Conservation (phyloP, 2,113 vertebrate genomes). For the Protomyctophum bolini region DNA sequence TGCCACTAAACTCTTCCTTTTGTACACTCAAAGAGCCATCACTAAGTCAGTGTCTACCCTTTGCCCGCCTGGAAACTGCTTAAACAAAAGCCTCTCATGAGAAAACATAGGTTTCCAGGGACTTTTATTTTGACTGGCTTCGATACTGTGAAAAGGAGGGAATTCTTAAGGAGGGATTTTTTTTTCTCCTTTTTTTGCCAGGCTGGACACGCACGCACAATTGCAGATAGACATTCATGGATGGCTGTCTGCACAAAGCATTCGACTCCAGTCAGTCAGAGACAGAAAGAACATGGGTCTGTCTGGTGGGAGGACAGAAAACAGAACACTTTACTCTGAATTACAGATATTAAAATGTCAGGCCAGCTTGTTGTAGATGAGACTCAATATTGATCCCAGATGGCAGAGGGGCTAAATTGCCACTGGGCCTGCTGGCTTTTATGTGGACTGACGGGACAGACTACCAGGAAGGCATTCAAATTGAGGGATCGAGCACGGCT, state of each 20-base stretch:
- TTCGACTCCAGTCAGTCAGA: constrained; percentile 65
- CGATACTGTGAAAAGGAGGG: constrained; percentile 16
- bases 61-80: constrained; percentile 30
- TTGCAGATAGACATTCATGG: constrained; percentile 59
- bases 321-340: constrained; percentile 78
- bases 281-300: constrained; percentile 66
- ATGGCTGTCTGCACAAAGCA: constrained; percentile 48
- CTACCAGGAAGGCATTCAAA: constrained; percentile 50
- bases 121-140: constrained; percentile 57
- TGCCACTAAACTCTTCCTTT: constrained; percentile 16
- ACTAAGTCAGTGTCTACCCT: constrained; percentile 28
- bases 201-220: constrained; percentile 45
- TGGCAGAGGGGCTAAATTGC: constrained; percentile 71
- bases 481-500: neutral
- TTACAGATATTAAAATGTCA: constrained; percentile 83
- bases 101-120: constrained; percentile 36
- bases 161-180: constrained; percentile 8
- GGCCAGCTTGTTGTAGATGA: constrained; percentile 70
- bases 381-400: constrained; percentile 81
- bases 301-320: constrained; percentile 74
- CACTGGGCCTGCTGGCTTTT: constrained; percentile 62
- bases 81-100: constrained; percentile 33
- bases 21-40: constrained; percentile 19
- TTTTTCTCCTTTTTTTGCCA: constrained; percentile 13
- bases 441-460: constrained; percentile 61